Percentiles rank a stretch among this genome's conserved stretches.
phyloP scores from a whole-genome alignment of 1,140 invertebrate genomes.

The Diachasmimorpha longicaudata region DNA sequence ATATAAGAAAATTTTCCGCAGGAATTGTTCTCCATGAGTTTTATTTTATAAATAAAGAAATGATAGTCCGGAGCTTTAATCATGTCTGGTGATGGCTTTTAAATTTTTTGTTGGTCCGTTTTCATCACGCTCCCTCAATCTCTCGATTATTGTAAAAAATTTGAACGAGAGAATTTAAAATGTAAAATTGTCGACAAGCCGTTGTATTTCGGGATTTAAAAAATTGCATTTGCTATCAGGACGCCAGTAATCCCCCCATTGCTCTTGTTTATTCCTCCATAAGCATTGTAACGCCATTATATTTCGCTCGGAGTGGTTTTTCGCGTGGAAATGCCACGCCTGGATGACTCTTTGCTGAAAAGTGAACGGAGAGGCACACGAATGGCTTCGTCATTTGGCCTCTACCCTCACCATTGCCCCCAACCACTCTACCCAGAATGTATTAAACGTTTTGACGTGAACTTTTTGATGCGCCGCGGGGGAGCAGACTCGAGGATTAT shows the following conservation, averaged over 20 bases:
- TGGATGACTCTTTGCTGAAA: background rate
- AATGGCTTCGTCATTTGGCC: background rate
- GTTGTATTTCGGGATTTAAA: too few relatives aligned
- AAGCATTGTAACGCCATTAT: background rate
- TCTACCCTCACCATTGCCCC: background rate
- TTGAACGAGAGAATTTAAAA: too few relatives aligned
- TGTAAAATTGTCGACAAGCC: too few relatives aligned
- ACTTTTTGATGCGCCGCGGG: slow-evolving; percentile 21
- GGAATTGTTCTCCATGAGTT: too few relatives aligned
- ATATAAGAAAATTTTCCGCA: too few relatives aligned
- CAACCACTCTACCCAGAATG: background rate
- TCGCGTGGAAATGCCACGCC: background rate
- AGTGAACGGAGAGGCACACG: background rate
- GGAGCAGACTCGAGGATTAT: slow-evolving; percentile 7
- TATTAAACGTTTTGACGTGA: slow-evolving; percentile 25
- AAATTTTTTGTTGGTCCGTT: too few relatives aligned
- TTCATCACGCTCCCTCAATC: too few relatives aligned
- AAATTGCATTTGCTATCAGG: background rate
- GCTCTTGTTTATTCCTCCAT: background rate
- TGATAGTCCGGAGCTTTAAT: too few relatives aligned
- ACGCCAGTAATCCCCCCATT: background rate
- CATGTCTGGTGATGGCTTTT: too few relatives aligned
- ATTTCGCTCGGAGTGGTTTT: background rate
- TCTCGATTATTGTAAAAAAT: too few relatives aligned
- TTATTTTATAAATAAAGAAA: too few relatives aligned